Evolutionary conservation across 2,113 vertebrate genomes (phyloP).

Genomic region (Corydoras maculifer): DNA sequence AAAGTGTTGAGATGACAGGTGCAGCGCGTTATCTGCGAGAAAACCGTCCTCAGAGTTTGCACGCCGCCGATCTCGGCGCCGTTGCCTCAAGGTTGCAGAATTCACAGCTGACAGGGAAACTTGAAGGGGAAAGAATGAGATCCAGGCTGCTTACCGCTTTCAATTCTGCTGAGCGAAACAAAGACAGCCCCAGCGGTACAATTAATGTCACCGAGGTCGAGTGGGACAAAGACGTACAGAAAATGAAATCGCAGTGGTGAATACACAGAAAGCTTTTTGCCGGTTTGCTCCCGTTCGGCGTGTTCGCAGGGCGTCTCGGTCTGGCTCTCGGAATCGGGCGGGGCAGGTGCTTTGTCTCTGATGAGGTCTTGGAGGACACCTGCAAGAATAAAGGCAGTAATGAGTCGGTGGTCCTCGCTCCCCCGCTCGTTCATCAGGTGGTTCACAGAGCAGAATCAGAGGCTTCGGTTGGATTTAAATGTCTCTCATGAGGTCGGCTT

Average conservation of each 20-base stretch:
- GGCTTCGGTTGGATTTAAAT: too few species aligned
- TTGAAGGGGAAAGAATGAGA: slow-evolving; percentile 26
- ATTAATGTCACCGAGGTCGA: not conserved
- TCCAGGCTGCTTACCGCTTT: not conserved
- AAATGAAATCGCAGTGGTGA: not conserved
- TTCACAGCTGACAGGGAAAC: slow-evolving; percentile 29
- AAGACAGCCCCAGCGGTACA: not conserved
- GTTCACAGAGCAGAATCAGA: not conserved
- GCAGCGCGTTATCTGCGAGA: slow-evolving; percentile 9
- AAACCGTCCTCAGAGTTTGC: not conserved
- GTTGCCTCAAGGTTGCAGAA: not conserved
- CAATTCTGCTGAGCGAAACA: slow-evolving; percentile 8
- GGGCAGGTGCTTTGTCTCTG: not conserved
- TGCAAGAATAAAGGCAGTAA: not conserved
- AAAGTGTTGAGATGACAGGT: not conserved
- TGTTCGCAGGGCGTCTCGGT: not conserved
- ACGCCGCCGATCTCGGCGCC: not conserved
- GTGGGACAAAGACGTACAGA: not conserved
- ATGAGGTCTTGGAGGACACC: not conserved
- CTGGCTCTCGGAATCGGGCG: slow-evolving; percentile 9
- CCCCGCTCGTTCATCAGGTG: not conserved
- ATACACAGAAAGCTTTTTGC: too few species aligned
- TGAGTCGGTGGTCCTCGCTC: not conserved
- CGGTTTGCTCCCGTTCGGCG: not conserved
- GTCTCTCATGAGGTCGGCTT: too few species aligned